Base-by-base conservation (phyloP, 23 tunicate genomes). In the Corella eumyota region DNA sequence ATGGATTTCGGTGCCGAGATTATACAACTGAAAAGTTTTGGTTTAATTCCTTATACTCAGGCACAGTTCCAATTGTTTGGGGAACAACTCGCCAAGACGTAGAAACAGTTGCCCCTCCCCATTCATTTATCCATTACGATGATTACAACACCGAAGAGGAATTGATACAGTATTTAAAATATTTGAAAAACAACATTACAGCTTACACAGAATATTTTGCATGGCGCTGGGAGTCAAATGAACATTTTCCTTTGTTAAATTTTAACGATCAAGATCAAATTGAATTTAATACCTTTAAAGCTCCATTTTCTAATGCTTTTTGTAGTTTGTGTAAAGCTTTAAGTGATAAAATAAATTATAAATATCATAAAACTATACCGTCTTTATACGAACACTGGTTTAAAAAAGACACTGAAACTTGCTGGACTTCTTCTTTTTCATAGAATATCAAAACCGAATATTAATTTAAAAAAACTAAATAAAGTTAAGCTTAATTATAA, bases 11-110 rank as follows among this genome's bases (percentile, higher is more conserved):
- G 22, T 62, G 68, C 26, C 27, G 54, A 17, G 68, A 36, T 40
- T 62, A 62, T 19, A 62, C 36, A 27, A 69, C 67, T 6, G 74
- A 69, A 69, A 69, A 69, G 47, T 31, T 69, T 32, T 58, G 68
- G 74, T 20, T 32, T 3, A 69, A 69, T 27, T 58, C 68, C 5
- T 27, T 69, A 4, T 3, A 13, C 34, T 29, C 25, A 44, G 68
- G 62, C 2, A 28, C 50, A 5, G 52, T 69, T 6, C 74, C 74
- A n/a, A 34, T 69, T 21, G 74, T 69, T 6, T 69, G 62, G 67
- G 74, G 74, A 30, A 44, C 74, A 3, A 30, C 63, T 60, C 37
- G 34, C 5, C 47, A 60, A 5, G 74, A 69, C 26, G 74, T 69
- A 19, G 26, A 4, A 59, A 32, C 68, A 19, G 68, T 69, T 20